Conservation (phyloP, 2,888 invertebrate species). For the Cephus sareptanus region DNA sequence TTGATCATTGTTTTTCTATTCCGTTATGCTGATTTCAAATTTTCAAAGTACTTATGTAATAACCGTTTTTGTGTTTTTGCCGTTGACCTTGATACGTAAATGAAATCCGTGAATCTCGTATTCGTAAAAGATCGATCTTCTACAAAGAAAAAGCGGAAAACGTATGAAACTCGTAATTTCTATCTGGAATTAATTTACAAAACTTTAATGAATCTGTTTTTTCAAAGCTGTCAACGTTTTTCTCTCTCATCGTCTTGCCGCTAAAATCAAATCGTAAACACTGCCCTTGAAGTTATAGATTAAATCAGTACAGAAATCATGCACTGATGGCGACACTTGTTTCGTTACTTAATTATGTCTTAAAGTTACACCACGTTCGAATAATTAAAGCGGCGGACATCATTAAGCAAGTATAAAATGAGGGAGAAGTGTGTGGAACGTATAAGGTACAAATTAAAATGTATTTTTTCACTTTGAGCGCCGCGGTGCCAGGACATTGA, state of each 20-base stretch:
- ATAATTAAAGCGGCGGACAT: slow-evolving; percentile 53
- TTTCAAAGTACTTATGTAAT: too few species aligned
- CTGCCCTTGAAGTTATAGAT: neutral
- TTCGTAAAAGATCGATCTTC: too few species aligned
- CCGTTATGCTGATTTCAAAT: too few species aligned
- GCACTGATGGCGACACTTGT: slow-evolving; percentile 23
- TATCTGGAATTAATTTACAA: neutral
- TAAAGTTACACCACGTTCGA: slow-evolving; percentile 35
- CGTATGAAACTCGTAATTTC: neutral
- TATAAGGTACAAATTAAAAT: slow-evolving; percentile 23
- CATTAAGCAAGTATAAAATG: slow-evolving; percentile 53
- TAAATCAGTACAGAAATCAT: neutral
- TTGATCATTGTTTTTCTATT: neutral
- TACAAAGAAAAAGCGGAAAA: neutral
- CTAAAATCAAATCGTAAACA: neutral
- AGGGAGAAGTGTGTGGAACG: slow-evolving; percentile 35
- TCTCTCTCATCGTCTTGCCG: neutral
- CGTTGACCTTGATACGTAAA: too few species aligned
- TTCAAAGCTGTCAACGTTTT: neutral
- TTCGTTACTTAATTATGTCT: slow-evolving; percentile 49
- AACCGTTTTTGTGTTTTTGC: too few species aligned
- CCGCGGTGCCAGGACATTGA: neutral
- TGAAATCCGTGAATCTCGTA: too few species aligned
- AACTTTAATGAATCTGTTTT: neutral
- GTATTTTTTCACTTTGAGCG: slow-evolving; percentile 21